Base-by-base conservation (phyloP, 2,888 invertebrate genomes). In the Drosophila maculinotata region DNA sequence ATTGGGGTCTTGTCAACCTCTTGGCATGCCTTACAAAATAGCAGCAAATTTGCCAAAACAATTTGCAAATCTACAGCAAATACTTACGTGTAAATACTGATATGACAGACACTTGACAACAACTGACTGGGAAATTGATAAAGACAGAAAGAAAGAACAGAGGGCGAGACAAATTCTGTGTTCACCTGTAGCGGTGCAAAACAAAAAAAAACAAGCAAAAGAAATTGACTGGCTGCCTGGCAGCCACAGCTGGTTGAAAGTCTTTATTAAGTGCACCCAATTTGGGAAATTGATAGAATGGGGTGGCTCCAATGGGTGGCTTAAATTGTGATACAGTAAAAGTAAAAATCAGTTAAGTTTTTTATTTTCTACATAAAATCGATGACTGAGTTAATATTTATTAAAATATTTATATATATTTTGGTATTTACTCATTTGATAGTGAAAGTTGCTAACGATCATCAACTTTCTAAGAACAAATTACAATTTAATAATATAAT, bases 41-140 rank as follows among this genome's bases (percentile, higher is more conserved):
- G 74, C 86, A 72, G 83, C 81, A 86, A 88, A 89, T 89, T 89
- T 85, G 87, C 85, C 80, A 88, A 80, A 89, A 89, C 88, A 89
- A 89, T 89, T 89, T 89, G 87, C 87, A 88, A 88, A 87, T 88
- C 82, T 78, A 79, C 76, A 63, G 76, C 79, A 79, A 85, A 85
- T 85, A 72, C 81, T 58, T 76, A 71, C 77, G 67, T 82, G 85
- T 84, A 84, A 83, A 88, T 79, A 79, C 86, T 78, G 88, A 88
- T 88, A 85, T 86, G 87, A 81, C 87, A 89, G 80, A 62, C 85
- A 80, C 85, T 82, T 81, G 82, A 68, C 74, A 72, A 67, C 73
- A 56, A 51, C 71, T 47, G 47, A 26, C 60, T 60, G 35, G 30
- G 59, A 45, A 69, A 49, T 72, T 74, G 75, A 72, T 74, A 59